Evolutionary conservation across 35 echinoderm and acorn worm species (phyloP).

Genomic region (Lytechinus pictus): DNA sequence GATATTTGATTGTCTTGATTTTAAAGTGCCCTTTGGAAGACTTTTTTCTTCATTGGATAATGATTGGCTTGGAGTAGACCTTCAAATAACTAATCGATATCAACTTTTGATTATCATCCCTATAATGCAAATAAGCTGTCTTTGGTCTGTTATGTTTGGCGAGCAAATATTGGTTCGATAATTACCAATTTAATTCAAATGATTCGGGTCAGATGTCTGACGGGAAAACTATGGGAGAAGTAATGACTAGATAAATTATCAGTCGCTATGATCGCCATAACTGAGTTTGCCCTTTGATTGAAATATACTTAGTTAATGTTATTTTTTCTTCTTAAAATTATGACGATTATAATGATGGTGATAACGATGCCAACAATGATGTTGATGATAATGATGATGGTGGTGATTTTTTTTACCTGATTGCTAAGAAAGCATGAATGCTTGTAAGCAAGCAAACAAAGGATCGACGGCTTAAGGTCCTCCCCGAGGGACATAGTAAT

Average conservation of each 20-base stretch:
- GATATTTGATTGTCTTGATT: too few species aligned
- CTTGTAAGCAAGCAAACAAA: too few species aligned
- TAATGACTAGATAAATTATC: background rate
- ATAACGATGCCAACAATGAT: too few species aligned
- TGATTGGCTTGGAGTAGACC: background rate
- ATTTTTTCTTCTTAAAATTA: too few species aligned
- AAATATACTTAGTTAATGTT: too few species aligned
- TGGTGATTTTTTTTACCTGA: too few species aligned
- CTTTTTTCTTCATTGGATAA: background rate
- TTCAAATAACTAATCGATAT: background rate
- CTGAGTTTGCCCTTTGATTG: background rate
- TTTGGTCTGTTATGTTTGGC: background rate
- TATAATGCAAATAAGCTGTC: background rate
- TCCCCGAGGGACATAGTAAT: too few species aligned
- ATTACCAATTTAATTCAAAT: background rate
- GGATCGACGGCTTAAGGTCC: too few species aligned
- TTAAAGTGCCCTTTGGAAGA: too few species aligned
- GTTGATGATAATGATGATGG: too few species aligned
- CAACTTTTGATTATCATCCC: background rate
- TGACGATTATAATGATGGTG: too few species aligned
- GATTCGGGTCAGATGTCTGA: background rate
- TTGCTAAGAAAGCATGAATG: too few species aligned
- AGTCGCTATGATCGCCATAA: background rate
- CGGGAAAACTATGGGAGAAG: background rate
- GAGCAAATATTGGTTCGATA: background rate